Evolutionary conservation across 2,797 vertebrate species (phyloP).

Genomic region (Sebastes itinus): DNA sequence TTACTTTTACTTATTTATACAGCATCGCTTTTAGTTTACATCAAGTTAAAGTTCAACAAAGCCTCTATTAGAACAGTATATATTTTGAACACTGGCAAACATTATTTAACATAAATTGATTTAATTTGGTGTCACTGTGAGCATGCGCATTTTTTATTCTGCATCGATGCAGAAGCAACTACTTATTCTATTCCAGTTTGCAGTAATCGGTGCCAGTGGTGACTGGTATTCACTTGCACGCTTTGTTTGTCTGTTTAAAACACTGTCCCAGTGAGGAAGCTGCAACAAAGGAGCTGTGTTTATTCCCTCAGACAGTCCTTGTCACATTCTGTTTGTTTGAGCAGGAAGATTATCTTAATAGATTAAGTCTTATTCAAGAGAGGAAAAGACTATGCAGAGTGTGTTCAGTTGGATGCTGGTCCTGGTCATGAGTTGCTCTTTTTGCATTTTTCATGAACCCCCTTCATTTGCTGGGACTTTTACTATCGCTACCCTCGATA

Average conservation of each 20-base stretch:
- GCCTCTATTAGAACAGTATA: not conserved
- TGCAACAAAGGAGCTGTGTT: constrained; percentile 68
- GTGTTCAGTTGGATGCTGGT: constrained; percentile 28
- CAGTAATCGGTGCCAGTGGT: constrained; percentile 40
- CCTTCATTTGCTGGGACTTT: constrained; percentile 15
- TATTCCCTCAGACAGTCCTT: constrained; percentile 67
- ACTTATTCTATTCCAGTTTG: constrained; percentile 40
- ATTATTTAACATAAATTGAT: constrained; percentile 5
- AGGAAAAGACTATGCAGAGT: constrained; percentile 23
- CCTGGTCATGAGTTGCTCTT: not conserved
- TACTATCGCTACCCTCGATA: not conserved
- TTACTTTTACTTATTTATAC: constrained; percentile 13
- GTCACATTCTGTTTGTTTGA: constrained; percentile 68
- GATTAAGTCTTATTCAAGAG: constrained; percentile 58
- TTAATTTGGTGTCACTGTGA: constrained; percentile 14
- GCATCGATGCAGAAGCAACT: not conserved
- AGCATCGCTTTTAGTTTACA: constrained; percentile 9
- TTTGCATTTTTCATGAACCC: constrained; percentile 35
- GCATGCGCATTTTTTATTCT: not conserved
- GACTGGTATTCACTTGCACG: constrained; percentile 67
- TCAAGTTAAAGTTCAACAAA: constrained; percentile 35
- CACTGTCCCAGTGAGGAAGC: constrained; percentile 64
- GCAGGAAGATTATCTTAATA: constrained; percentile 64
- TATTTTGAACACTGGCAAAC: not conserved
- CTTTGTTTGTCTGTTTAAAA: constrained; percentile 70